Percentiles rank a stretch among this genome's conserved stretches.
These are phyloP conservation scores for Diplodus puntazzo DNA, from an alignment of 2,797 vertebrate species.

Conservation along the genomic window DNA sequence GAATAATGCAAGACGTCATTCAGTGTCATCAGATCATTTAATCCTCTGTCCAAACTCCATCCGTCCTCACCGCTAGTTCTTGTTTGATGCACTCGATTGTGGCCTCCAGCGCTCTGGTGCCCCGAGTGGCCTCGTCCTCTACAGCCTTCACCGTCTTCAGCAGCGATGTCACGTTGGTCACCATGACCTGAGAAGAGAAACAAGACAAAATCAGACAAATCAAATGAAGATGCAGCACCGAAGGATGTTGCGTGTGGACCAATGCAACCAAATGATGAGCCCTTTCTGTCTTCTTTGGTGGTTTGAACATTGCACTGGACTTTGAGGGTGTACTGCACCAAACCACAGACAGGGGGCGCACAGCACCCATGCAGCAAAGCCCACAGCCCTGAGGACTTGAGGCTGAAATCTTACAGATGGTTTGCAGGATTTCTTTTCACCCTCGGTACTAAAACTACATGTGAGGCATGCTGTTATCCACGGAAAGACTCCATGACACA, in stretches of 20 bases:
- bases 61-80: slow-evolving; percentile 89
- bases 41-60: not conserved
- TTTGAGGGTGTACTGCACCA: slow-evolving; percentile 16
- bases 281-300: not conserved
- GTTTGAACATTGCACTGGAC: not conserved
- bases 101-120: slow-evolving; percentile 95
- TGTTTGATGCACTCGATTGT: slow-evolving; percentile 98
- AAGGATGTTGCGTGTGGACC: not conserved
- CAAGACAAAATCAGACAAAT: no score
- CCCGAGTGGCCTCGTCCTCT: slow-evolving; percentile 97
- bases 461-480: slow-evolving; percentile 17
- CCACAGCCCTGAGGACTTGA: no score
- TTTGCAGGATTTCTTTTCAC: not conserved
- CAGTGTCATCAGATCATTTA: not conserved
- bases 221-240: not conserved
- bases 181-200: slow-evolving; percentile 91
- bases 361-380: slow-evolving; percentile 2
- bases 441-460: slow-evolving; percentile 20
- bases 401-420: not conserved
- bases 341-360: slow-evolving; percentile 38
- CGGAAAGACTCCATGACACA: slow-evolving; percentile 27
- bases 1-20: not conserved
- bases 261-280: not conserved
- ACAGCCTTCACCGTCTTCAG: slow-evolving; percentile 98
- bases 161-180: slow-evolving; percentile 97